Evolutionary conservation across 2,797 vertebrate species (phyloP).

Genomic region (Remorina albescens): DNA sequence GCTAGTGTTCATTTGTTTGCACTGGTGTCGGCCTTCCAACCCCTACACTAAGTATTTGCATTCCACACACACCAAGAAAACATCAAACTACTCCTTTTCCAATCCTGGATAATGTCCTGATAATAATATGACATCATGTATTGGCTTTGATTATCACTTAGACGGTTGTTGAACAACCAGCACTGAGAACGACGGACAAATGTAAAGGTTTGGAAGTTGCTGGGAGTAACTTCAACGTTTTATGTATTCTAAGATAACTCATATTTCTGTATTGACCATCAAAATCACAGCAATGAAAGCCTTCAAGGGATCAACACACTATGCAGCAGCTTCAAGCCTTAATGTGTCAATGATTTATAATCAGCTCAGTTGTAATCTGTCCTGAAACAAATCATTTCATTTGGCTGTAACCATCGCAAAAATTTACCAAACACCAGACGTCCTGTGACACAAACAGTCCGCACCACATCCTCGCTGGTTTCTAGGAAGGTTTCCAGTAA

Average conservation of each 20-base stretch:
- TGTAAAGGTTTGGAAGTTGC: neutral
- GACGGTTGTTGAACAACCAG: neutral
- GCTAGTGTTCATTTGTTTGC: constrained; percentile 25
- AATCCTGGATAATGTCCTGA: constrained; percentile 48
- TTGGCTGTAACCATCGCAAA: constrained; percentile 13
- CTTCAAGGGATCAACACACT: no score
- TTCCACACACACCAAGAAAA: constrained; percentile 32
- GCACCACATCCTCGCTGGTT: neutral
- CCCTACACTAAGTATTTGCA: constrained; percentile 36
- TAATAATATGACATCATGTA: constrained; percentile 42
- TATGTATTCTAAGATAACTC: neutral
- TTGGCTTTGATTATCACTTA: constrained; percentile 15
- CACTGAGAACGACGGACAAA: neutral
- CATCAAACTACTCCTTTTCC: constrained; percentile 13
- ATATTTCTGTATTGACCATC: neutral
- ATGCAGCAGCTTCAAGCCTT: neutral
- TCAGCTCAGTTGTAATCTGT: constrained; percentile 30
- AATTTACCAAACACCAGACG: constrained; percentile 46
- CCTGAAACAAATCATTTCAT: constrained; percentile 49
- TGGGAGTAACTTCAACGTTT: neutral
- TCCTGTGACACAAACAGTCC: constrained; percentile 20
- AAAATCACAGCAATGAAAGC: neutral
- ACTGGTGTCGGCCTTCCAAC: constrained; percentile 18
- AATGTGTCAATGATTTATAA: constrained; percentile 20
- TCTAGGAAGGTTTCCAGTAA: constrained; percentile 40